Conservation (phyloP, 92 coral and sea anemone species). For the Zoanthus gigantus region DNA sequence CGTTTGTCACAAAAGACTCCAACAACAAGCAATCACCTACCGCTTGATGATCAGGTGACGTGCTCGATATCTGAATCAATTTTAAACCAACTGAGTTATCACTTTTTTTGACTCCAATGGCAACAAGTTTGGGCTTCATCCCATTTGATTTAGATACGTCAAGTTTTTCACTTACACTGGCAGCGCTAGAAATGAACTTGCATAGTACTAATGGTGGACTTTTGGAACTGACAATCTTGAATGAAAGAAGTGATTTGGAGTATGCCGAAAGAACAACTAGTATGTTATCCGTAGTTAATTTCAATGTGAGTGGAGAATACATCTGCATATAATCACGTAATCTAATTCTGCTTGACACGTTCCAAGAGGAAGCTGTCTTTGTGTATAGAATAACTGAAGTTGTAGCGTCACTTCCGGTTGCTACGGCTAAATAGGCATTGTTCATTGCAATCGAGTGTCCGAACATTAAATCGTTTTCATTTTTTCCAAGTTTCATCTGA, state of each 20-base stretch:
- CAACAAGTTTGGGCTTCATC: constrained; percentile 15
- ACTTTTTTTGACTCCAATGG: constrained; percentile 38
- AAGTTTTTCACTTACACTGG: constrained; percentile 22
- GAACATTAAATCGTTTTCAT: constrained; percentile 49
- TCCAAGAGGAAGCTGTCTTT: constrained; percentile 38
- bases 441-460: constrained; percentile 56
- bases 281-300: constrained; percentile 35
- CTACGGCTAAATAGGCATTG: constrained; percentile 25
- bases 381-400: constrained; percentile 21
- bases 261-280: constrained; percentile 50
- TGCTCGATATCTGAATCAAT: constrained; percentile 17
- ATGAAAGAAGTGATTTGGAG: constrained; percentile 29
- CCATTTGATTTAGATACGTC: neutral
- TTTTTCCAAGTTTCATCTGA: constrained; percentile 33
- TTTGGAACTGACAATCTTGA: constrained; percentile 6
- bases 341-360: constrained; percentile 1
- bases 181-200: constrained; percentile 24
- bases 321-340: neutral
- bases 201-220: constrained; percentile 2
- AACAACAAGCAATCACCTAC: constrained; percentile 4
- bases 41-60: neutral
- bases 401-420: constrained; percentile 17
- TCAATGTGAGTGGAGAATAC: constrained; percentile 36
- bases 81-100: constrained; percentile 43
- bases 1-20: neutral